Base-by-base conservation (phyloP, 2,113 vertebrate species). In the Copsychus sechellarum region DNA sequence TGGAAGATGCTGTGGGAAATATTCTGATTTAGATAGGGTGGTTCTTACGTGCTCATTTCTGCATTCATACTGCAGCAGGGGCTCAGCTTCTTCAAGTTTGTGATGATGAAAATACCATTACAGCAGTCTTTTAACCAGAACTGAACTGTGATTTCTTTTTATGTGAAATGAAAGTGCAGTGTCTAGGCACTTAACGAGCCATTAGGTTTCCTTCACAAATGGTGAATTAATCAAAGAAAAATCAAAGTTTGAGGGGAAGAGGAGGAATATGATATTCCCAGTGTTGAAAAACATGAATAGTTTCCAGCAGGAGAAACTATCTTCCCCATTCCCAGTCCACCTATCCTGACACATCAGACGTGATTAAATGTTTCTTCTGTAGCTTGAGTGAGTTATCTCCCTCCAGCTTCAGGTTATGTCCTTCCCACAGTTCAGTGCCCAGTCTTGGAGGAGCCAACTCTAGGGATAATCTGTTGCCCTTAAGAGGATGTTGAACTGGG, bases 401-500 rank as follows among this genome's bases (percentile, higher is more conserved):
- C 9, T 88, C 54, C 74, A 53, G 25, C 31, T 36, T 58, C 71
- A 72, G 54, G 54, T 88, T 96, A 54, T 58, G 17, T 42, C 50
- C 58, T 94, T 93, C 50, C 79, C 51, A 70, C 72, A 77, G 51
- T 58, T 82, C 72, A 77, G 50, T 66, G 71, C 64, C 67, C 72
- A 86, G 62, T 50, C 86, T 86, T 19, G 14, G 47, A 86, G 71
- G 47, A 93, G 79, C 64, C 80, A 94, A 6, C 16, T 42, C 38
- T 58, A 50, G 67, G 67, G 67, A 88, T 92, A 90, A 94, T 82
- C 92, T 69, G 28, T 90, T 92, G 79, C 60, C 72, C 90, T 93
- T 94, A 95, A 95, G 92, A 92, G 67, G 64, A 54, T 76, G 85
- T 90, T 83, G 66, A 92, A n/a, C 71, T 66, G 58, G 54, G 70